phyloP scores from a whole-genome alignment of 1,140 invertebrate genomes.

The Anastrepha obliqua region DNA sequence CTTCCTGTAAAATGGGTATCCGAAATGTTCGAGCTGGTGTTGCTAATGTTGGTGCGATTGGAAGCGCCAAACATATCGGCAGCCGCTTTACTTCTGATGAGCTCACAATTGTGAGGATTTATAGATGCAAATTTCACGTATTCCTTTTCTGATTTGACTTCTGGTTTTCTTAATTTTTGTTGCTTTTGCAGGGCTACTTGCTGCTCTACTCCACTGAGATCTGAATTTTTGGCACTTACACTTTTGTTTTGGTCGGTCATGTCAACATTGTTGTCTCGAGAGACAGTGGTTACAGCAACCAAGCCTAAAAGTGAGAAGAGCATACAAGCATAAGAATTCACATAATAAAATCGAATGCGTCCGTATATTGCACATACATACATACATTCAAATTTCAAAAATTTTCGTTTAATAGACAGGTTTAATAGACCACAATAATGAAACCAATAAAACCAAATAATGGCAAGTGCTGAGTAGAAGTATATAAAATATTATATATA shows the following conservation, averaged over 20 bases:
- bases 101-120: not conserved
- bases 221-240: not conserved
- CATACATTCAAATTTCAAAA: no score
- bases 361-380: no score
- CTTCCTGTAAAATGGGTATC: not conserved
- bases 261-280: not conserved
- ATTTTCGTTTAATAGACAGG: no score
- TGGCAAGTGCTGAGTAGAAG: no score
- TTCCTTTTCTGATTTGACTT: not conserved
- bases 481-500: no score
- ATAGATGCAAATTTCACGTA: not conserved
- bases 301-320: constrained; percentile 2
- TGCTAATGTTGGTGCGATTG: not conserved
- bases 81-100: not conserved
- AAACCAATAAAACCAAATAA: no score
- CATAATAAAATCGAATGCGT: no score
- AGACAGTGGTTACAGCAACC: not conserved
- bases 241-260: not conserved
- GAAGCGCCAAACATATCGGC: not conserved
- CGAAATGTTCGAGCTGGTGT: not conserved
- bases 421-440: no score
- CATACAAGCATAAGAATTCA: not conserved
- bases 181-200: not conserved
- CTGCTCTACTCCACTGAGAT: not conserved
- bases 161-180: not conserved